phyloP scores from a whole-genome alignment of 2,113 vertebrate species.

The Lophochroa leadbeateri region DNA sequence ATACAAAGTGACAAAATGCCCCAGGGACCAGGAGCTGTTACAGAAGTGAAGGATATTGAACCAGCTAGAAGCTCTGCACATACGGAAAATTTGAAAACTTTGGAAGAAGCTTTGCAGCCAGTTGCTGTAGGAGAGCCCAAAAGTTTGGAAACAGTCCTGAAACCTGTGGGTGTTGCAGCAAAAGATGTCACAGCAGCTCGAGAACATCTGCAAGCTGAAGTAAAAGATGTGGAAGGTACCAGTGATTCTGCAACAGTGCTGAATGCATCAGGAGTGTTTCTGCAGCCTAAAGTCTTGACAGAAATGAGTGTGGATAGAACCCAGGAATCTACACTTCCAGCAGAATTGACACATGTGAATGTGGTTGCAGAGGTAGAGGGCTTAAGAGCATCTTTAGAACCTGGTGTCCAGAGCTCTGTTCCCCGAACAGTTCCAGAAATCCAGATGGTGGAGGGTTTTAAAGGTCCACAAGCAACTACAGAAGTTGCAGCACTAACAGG shows the following conservation, averaged over 20 bases:
- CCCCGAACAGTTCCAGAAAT: not conserved
- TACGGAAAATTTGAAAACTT: not conserved
- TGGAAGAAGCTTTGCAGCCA: not conserved
- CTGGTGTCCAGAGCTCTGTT: fast-evolving
- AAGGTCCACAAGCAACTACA: not conserved
- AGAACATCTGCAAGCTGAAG: not conserved
- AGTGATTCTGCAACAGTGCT: not conserved
- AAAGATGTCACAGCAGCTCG: not conserved
- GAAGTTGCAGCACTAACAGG: not conserved
- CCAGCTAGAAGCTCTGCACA: not conserved
- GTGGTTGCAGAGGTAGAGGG: not conserved
- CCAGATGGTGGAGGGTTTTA: not conserved
- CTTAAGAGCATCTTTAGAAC: not conserved
- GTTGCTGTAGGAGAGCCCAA: not conserved
- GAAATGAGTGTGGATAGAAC: not conserved
- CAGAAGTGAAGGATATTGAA: not conserved
- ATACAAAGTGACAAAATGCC: not conserved
- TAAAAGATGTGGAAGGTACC: not conserved
- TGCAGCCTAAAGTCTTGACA: not conserved
- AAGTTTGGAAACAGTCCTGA: not conserved
- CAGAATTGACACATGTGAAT: not conserved
- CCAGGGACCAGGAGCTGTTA: not conserved
- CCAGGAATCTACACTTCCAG: not conserved
- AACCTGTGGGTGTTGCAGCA: not conserved
- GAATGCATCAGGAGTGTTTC: not conserved